Evolutionary conservation across 64 coral and sea anemone genomes (phyloP), one percentile per base, ranked within the genome.

Genomic region (Montipora foliosa): DNA sequence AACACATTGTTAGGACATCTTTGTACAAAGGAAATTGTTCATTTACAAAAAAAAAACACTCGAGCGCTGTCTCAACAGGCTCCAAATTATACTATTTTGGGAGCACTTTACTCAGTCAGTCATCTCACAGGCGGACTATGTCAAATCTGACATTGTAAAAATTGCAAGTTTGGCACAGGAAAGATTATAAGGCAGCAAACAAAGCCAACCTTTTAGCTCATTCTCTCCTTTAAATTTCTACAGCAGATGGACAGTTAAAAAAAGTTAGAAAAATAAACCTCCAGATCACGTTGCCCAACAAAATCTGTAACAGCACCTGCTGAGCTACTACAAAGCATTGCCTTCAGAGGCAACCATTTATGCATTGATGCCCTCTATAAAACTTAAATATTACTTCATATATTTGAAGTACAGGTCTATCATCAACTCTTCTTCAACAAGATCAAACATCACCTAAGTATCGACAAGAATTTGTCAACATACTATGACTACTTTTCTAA

Each of bases 181-280:
- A 76, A 47, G 29, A 3, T 12, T 15, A 4, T 4, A 64, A 4
- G 61, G 61, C 61, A 12, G 3, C 61, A 64, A 57, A 68, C 14
- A 13, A 22, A 74, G 71, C 7, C 19, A 74, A 21, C 71, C 11
- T 74, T 8, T 74, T 9, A 6, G 5, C 10, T 29, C 22, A 9
- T 74, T 76, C 46, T 78, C 76, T 78, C 12, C 44, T 14, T 76
- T 14, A 45, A 37, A 71, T 71, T 24, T 24, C 17, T 24, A 21
- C 8, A 24, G 68, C 2, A 71, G 61, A 4, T 14, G 61, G 61
- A 64, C 61, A 50, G 44, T 19, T 75, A 78, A 78, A 78, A 78
- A 76, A 76, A 78, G 49, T 1, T 78, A 78, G 45, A 78, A 78
- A 78, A 78, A 78, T 78, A 78, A 78, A 49, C 46, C 19, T 78